These are phyloP conservation scores for Poeciliopsis gracilis DNA, from an alignment of 2,797 vertebrate genomes.

Conservation along the genomic window DNA sequence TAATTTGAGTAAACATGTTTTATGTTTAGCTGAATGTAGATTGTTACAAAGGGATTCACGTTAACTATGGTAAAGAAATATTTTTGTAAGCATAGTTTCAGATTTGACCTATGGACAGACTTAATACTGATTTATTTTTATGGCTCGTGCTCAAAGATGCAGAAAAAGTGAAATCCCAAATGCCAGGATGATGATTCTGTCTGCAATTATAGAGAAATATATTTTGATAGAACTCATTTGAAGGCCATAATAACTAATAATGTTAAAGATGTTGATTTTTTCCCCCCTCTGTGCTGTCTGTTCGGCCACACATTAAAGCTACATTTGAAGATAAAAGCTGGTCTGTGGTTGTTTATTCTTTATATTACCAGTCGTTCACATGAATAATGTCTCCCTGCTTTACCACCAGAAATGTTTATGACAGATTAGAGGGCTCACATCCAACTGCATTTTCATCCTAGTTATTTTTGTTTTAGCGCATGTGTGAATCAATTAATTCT, in stretches of 20 bases:
- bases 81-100: background rate
- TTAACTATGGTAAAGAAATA: background rate
- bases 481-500: constrained; percentile 98
- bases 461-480: constrained; percentile 99
- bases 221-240: background rate
- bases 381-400: constrained; percentile 59
- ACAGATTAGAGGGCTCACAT: constrained; percentile 86
- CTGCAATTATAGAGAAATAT: background rate
- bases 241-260: background rate
- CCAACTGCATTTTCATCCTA: constrained; percentile 90
- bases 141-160: background rate
- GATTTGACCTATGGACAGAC: background rate
- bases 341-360: constrained; percentile 49
- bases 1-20: background rate
- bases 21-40: background rate
- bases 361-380: constrained; percentile 52
- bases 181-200: background rate
- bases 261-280: background rate
- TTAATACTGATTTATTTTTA: background rate
- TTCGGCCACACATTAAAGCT: constrained; percentile 14
- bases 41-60: background rate
- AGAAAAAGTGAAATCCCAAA: background rate
- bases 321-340: constrained; percentile 26
- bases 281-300: background rate
- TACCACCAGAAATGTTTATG: constrained; percentile 81